Conservation (phyloP, 37 sponge, comb jelly and placozoan species). For the Mnemiopsis leidyi region DNA sequence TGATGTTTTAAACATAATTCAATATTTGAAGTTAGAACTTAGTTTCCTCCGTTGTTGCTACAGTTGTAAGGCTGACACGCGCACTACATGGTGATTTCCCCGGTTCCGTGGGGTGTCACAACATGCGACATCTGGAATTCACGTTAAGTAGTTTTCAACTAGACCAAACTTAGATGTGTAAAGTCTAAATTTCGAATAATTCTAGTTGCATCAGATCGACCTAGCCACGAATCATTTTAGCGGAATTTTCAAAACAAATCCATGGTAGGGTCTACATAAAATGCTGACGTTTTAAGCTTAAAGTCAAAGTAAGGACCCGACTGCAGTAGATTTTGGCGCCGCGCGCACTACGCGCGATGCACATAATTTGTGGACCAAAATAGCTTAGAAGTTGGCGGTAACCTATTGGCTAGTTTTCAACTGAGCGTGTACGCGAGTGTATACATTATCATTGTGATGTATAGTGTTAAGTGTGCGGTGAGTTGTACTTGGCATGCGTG, state of each 20-base stretch:
- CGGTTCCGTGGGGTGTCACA: too few relatives aligned
- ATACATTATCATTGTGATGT: conserved; percentile 4
- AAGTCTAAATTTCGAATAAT: too few relatives aligned
- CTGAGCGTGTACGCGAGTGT: background rate
- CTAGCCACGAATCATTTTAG: conserved; percentile 20
- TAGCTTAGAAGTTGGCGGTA: conserved; percentile 33
- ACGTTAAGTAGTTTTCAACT: too few relatives aligned
- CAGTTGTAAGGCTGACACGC: too few relatives aligned
- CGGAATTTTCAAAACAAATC: conserved; percentile 60
- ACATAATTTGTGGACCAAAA: conserved; percentile 12
- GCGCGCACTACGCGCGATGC: background rate
- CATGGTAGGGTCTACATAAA: background rate
- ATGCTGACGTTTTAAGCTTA: conserved; percentile 24
- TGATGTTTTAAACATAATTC: too few relatives aligned
- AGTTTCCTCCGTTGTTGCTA: too few relatives aligned
- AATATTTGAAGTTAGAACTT: too few relatives aligned
- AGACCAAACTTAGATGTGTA: too few relatives aligned
- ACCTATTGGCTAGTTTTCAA: conserved; percentile 16
- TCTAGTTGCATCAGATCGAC: too few relatives aligned
- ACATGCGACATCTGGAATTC: too few relatives aligned
- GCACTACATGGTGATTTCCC: too few relatives aligned
- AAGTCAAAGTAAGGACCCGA: conserved; percentile 32
- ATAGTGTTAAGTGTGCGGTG: background rate
- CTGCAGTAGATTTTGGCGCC: conserved; percentile 9
- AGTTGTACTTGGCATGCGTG: background rate